phyloP scores from a whole-genome alignment of 2,888 invertebrate species.

The Torymus tubicola region DNA sequence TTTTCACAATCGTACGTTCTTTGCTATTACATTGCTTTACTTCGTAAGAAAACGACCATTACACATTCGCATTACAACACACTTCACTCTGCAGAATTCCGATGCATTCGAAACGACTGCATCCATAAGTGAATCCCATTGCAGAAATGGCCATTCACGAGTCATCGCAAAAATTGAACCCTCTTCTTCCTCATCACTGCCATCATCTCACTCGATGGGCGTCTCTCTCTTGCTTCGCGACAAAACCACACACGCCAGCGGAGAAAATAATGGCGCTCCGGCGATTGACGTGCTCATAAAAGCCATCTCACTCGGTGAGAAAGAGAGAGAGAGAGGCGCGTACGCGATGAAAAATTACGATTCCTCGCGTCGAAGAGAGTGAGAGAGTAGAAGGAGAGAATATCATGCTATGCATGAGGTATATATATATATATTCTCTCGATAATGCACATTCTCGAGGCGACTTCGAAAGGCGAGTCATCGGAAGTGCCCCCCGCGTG shows the following conservation, averaged over 20 bases:
- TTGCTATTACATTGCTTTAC: too few relatives aligned
- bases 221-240: not conserved
- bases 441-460: slow-evolving; percentile 42
- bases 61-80: too few relatives aligned
- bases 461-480: slow-evolving; percentile 31
- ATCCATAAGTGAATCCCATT: too few relatives aligned
- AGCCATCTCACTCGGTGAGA: not conserved
- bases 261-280: not conserved
- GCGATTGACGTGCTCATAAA: slow-evolving; percentile 16
- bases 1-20: too few relatives aligned
- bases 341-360: slow-evolving; percentile 36
- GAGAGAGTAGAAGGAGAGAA: not conserved
- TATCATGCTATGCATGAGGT: not conserved
- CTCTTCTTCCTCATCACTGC: not conserved
- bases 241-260: not conserved
- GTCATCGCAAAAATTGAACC: too few relatives aligned
- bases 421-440: slow-evolving; percentile 4
- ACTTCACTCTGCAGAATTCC: too few relatives aligned
- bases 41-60: too few relatives aligned
- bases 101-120: too few relatives aligned
- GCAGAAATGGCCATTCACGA: too few relatives aligned
- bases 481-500: slow-evolving; percentile 21
- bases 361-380: not conserved
- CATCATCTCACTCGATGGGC: not conserved
- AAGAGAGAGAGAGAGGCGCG: too few relatives aligned